These are phyloP conservation scores for Gadopsis bispinosus DNA, from an alignment of 2,797 vertebrate species.

Conservation along the genomic window DNA sequence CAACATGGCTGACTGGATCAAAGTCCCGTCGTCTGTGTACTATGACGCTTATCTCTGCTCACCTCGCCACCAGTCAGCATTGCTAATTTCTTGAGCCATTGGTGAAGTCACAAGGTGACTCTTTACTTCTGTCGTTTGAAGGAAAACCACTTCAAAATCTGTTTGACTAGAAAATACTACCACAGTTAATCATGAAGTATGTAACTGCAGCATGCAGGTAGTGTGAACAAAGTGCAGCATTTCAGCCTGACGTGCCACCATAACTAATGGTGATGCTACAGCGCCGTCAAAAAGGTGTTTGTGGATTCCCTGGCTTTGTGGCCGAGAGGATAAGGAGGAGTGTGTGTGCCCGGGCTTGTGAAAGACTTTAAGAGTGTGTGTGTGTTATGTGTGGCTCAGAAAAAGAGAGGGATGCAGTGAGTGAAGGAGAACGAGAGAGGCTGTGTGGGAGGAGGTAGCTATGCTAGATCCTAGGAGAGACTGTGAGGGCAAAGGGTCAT, in stretches of 20 bases:
- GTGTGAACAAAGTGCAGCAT: constrained; percentile 20
- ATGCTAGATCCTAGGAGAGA: constrained; percentile 77
- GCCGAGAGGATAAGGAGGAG: constrained; percentile 27
- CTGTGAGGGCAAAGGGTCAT: constrained; percentile 81
- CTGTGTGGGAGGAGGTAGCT: constrained; percentile 81
- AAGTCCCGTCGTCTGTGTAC: constrained; percentile 59
- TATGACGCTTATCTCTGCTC: constrained; percentile 63
- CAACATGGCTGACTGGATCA: constrained; percentile 68
- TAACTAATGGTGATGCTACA: constrained; percentile 43
- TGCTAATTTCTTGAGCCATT: constrained; percentile 81
- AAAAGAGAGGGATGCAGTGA: constrained; percentile 49
- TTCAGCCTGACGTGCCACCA: constrained; percentile 30
- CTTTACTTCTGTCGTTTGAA: constrained; percentile 19
- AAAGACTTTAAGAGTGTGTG: constrained; percentile 7
- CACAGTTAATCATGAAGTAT: constrained; percentile 54
- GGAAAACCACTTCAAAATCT: constrained; percentile 32
- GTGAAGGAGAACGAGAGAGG: constrained; percentile 51
- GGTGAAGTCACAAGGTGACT: constrained; percentile 59
- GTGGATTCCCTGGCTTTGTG: constrained; percentile 37
- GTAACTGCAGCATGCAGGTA: constrained; percentile 22
- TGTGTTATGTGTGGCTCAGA: constrained; percentile 43
- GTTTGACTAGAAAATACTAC: constrained; percentile 30
- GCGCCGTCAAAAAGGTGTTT: constrained; percentile 18
- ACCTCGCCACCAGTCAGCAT: constrained; percentile 63
- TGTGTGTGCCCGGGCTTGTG: constrained; percentile 33